These are phyloP conservation scores for Pterostichus niger DNA, from an alignment of 2,888 invertebrate genomes.

Conservation along the genomic window DNA sequence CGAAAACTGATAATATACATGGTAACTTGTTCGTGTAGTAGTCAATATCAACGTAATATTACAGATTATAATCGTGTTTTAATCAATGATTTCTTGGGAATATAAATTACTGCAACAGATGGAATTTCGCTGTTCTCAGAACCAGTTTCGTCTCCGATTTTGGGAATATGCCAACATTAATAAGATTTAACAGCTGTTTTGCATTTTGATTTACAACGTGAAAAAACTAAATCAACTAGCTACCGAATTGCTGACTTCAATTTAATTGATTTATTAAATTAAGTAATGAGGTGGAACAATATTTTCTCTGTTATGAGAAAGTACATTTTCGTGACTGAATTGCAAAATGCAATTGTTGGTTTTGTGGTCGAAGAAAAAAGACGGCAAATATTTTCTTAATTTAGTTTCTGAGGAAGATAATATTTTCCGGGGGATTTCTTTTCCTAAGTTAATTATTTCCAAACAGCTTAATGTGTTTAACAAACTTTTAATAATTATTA, in stretches of 20 bases:
- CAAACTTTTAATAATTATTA: slow-evolving; percentile 39
- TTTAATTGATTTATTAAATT: slow-evolving; percentile 16
- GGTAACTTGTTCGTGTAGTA: neutral
- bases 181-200: neutral
- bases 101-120: slow-evolving; percentile 37
- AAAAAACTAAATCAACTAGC: neutral
- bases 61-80: slow-evolving; percentile 22
- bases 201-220: neutral
- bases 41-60: slow-evolving; percentile 14
- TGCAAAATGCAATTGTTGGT: neutral
- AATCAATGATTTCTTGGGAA: slow-evolving; percentile 50
- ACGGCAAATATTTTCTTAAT: neutral
- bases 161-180: slow-evolving; percentile 38
- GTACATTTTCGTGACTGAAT: too few species aligned
- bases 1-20: slow-evolving; percentile 36
- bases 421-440: slow-evolving; percentile 33
- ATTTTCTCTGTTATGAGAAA: too few species aligned
- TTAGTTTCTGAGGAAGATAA: slow-evolving; percentile 11
- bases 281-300: neutral
- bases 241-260: slow-evolving; percentile 4
- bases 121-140: slow-evolving; percentile 19
- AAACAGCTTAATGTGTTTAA: slow-evolving; percentile 36
- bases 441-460: slow-evolving; percentile 18
- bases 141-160: slow-evolving; percentile 33
- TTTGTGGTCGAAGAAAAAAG: slow-evolving; percentile 6